Conservation (phyloP, 2,797 vertebrate genomes). For the Pachyuromys duprasi region DNA sequence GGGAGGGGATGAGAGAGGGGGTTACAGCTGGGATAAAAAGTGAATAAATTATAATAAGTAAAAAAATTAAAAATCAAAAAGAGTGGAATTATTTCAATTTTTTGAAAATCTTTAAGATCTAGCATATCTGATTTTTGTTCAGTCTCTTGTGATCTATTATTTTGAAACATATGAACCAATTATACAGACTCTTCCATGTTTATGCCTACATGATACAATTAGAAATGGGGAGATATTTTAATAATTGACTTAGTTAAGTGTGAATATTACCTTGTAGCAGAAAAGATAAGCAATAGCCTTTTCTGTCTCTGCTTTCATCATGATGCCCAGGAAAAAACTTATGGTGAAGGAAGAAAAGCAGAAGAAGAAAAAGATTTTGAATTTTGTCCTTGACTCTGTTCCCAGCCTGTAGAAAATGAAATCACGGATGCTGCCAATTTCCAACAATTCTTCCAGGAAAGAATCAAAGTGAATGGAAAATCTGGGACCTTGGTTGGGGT, state of each 20-base stretch:
- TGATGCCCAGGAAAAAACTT: background rate
- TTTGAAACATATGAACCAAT: constrained; percentile 12
- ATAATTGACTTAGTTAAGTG: background rate
- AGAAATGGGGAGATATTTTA: constrained; percentile 10
- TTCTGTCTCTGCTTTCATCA: too few relatives aligned
- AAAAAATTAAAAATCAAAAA: too few relatives aligned
- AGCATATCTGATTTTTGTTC: background rate
- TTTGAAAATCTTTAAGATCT: background rate
- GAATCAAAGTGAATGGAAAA: background rate
- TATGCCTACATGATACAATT: background rate
- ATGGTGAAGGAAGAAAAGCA: background rate
- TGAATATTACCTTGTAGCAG: background rate
- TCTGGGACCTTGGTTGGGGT: background rate
- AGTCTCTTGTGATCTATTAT: background rate
- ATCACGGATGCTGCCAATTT: background rate
- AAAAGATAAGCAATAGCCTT: background rate
- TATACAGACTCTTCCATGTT: background rate
- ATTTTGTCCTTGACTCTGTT: background rate
- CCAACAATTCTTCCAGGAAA: background rate
- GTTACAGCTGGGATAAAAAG: too few relatives aligned
- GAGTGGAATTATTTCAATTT: background rate
- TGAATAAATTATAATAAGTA: too few relatives aligned
- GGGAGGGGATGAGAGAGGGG: too few relatives aligned
- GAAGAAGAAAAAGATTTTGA: background rate
- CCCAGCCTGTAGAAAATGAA: background rate